Percentiles rank a stretch among this genome's conserved stretches.
phyloP scores from a whole-genome alignment of 2,113 vertebrate genomes.

The Trogon surrucura region DNA sequence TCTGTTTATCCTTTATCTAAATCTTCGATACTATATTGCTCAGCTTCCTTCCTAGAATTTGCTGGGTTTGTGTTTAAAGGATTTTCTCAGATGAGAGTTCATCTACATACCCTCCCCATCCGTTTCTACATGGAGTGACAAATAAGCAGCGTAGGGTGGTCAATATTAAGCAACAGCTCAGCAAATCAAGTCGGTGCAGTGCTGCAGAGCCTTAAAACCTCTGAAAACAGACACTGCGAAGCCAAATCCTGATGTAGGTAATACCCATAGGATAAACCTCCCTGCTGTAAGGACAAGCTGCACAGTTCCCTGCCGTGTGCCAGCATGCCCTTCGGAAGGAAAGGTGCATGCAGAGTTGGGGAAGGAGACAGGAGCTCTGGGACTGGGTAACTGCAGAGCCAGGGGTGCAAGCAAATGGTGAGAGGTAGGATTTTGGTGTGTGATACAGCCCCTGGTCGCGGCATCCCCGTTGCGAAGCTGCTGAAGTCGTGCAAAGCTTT shows the following conservation, averaged over 20 bases:
- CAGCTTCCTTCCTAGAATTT: not conserved
- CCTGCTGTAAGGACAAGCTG: not conserved
- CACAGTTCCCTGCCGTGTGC: not conserved
- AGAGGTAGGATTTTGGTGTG: too few species aligned
- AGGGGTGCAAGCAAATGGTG: too few species aligned
- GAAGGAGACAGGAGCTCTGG: accelerated
- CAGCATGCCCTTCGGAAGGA: not conserved
- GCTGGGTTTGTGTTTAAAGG: not conserved
- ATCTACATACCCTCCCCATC: not conserved
- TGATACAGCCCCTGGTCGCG: accelerated
- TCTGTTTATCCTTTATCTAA: not conserved
- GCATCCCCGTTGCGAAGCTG: not conserved
- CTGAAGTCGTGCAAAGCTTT: not conserved
- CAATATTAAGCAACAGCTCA: not conserved
- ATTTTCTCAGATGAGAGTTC: not conserved
- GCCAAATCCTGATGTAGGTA: not conserved
- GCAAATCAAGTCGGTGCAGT: not conserved
- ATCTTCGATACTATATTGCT: not conserved
- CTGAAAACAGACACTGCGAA: not conserved
- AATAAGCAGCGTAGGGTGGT: not conserved
- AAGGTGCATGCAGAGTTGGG: not conserved
- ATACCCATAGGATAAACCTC: not conserved
- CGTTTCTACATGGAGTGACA: not conserved
- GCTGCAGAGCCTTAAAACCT: not conserved
- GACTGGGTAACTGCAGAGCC: not conserved